phyloP scores from a whole-genome alignment of 2,113 vertebrate species.

The Guaruba guarouba region DNA sequence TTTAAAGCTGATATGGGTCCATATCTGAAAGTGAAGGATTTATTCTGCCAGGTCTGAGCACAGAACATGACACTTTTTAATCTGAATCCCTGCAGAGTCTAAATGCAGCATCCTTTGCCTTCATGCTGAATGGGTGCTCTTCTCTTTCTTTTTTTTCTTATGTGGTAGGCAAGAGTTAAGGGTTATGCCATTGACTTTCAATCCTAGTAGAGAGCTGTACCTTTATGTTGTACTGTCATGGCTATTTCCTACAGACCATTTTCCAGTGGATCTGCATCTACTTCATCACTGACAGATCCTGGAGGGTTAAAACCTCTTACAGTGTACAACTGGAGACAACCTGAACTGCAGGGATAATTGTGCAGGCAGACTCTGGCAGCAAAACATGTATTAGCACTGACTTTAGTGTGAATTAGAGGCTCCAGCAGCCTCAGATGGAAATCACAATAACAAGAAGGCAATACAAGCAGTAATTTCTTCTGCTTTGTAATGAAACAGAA shows the following conservation, averaged over 20 bases:
- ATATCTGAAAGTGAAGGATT: neutral
- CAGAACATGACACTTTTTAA: neutral
- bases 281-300: neutral
- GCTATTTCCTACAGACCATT: neutral
- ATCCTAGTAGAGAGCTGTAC: neutral
- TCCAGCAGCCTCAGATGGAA: neutral
- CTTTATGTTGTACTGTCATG: neutral
- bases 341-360: neutral
- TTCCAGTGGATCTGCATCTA: neutral
- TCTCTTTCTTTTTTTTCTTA: neutral
- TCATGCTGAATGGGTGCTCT: neutral
- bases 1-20: neutral
- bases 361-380: neutral
- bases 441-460: neutral
- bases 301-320: neutral
- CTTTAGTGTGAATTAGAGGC: neutral
- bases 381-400: neutral
- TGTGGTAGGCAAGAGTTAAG: neutral
- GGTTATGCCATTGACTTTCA: neutral
- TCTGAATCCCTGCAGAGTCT: neutral
- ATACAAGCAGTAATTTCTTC: neutral
- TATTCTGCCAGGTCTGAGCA: neutral
- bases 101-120: neutral
- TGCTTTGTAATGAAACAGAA: neutral
- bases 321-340: neutral